These are phyloP conservation scores for Andrena flavipes DNA, from an alignment of 2,888 invertebrate genomes.

Conservation along the genomic window DNA sequence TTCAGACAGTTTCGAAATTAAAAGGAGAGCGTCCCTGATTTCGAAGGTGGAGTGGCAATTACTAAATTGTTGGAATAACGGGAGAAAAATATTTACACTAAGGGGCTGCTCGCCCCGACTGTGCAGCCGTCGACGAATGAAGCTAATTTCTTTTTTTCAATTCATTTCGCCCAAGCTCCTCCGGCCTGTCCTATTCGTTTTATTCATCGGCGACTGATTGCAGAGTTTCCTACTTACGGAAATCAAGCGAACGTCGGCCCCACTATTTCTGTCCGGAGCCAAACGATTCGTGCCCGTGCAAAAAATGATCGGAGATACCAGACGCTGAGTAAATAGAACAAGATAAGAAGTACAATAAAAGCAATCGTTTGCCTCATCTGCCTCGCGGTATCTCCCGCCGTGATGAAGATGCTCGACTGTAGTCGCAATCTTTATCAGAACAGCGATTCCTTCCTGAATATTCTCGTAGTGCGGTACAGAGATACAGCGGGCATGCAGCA, in stretches of 20 bases:
- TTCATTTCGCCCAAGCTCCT: conserved; percentile 10
- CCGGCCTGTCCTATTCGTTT: conserved; percentile 23
- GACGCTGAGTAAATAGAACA: conserved; percentile 51
- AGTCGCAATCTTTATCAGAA: conserved; percentile 20
- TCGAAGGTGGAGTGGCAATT: background rate
- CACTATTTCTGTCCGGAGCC: conserved; percentile 43
- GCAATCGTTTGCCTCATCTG: conserved; percentile 48
- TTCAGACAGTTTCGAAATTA: background rate
- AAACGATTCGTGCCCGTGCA: conserved; percentile 31
- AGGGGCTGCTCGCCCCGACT: background rate
- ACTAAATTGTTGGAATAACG: background rate
- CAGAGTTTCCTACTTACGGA: conserved; percentile 49
- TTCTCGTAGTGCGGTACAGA: conserved; percentile 1
- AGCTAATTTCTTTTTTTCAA: conserved; percentile 34
- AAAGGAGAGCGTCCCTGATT: background rate
- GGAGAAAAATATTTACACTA: conserved; percentile 15
- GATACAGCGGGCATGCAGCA: background rate
- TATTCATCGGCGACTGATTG: conserved; percentile 56
- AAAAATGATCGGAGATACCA: conserved; percentile 50
- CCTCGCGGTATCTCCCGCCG: conserved; percentile 27
- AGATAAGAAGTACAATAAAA: conserved; percentile 54
- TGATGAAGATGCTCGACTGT: conserved; percentile 21
- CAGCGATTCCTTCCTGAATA: conserved; percentile 29
- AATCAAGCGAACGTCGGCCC: conserved; percentile 53
- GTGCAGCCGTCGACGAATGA: background rate